Evolutionary conservation across 1,140 invertebrate genomes (phyloP), one percentile per base, ranked within the genome.

Genomic region (Megalopta genalis): DNA sequence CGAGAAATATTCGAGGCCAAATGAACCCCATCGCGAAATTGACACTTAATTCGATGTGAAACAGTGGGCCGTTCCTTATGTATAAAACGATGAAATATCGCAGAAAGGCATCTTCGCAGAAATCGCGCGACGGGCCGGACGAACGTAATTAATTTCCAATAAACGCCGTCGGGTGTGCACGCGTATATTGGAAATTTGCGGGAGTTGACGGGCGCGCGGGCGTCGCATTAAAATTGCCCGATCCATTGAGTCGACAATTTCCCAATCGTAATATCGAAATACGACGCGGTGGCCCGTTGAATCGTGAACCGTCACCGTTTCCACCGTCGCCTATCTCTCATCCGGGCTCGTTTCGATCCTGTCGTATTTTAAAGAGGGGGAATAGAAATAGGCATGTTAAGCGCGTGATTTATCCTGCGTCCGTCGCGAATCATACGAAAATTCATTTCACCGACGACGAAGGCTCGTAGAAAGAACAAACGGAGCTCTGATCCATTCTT

Each of bases 91-190:
- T 60, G 23, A 12, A 49, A 68, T 49, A 21, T 12, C 27, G 9
- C 39, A 18, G 14, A 9, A 16, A 14, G 21, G 16, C 32, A 67
- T 67, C 49, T 67, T 57, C 3, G 23, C 10, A n/a, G 60, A 75
- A 67, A 67, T 74, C n/a, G 12, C 67, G 52, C 27, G 32, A 54
- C 62, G n/a, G n/a, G 10, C 25, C 18, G 32, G 37, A 75, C 14
- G 37, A 25, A 27, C 39, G 23, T 69, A 69, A 68, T 76, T 68
- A 76, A 76, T 76, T 76, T 69, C 52, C 74, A 25, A 76, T 76
- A 76, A 76, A 69, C 18, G 65, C 37, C 42, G 21, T 23, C 9
- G 32, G 21, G 32, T n/a, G 46, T 32, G 27, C 27, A 27, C n/a
- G 42, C 42, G 18, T 37, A 54, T 73, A 73, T 64, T 54, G 71